Base-by-base conservation (phyloP, 2,888 invertebrate species). In the Stegophylla sp. region DNA sequence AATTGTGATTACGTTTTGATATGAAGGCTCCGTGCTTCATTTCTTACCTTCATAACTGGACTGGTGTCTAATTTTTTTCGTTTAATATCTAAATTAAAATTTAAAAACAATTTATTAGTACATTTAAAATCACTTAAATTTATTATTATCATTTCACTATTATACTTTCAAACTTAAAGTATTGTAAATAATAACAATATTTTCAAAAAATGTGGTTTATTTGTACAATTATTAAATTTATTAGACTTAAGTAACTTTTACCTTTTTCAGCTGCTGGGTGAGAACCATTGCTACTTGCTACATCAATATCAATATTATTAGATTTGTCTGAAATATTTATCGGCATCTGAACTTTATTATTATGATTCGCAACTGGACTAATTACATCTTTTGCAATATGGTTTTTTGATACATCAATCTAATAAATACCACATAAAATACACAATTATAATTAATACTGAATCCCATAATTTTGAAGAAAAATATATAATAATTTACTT, bases 31-130 rank as follows among this genome's bases (percentile, higher is more conserved):
- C 69, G 48, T 76, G 48, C 41, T 71, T 79, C 79, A 71, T 51
- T 79, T 79, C 79, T 79, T 79, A 79, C 79, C 79, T 79, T 79
- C 79, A 41, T 79, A 69, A 79, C 26, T 71, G 79, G 71, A 79
- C 79, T 79, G 79, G 79, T 79, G 20, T 79, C 79, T 26, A 79
- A 23, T 71, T 69, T 69, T 79, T 79, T 79, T 79, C 79, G 48
- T 71, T 79, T 79, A 45, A 79, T 71, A 71, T 79, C 79, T 79
- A 20, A 13, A 64, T 51, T 45, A 61, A 73, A 45, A 73, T 20
- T 7, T 23, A 45, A 48, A 59, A 72, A 17, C 1, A 9, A 41
- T 23, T 1, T 56, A 56, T 56, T 56, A 23, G 10, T 3, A 45
- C 45, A 45, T 12, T 56, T 56, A 10, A 23, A 1, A 53, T 20